Conservation (phyloP, 2,888 invertebrate species). For the Campoplex capitator region DNA sequence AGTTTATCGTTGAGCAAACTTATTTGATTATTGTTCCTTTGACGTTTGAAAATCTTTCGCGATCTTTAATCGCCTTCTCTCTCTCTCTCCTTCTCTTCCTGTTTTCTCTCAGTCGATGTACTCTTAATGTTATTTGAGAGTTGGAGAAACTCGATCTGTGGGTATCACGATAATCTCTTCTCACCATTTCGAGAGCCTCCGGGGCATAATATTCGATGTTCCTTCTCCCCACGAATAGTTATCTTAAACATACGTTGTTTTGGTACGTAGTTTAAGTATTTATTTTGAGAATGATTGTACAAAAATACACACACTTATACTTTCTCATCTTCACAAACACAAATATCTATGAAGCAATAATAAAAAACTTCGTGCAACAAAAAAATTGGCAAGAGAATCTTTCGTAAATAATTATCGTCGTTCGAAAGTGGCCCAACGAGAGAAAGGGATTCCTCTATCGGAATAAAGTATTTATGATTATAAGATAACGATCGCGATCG, state of each 20-base stretch:
- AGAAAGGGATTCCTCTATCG: conserved; percentile 47
- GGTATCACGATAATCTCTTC: conserved; percentile 21
- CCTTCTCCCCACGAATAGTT: neutral
- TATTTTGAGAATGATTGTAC: neutral
- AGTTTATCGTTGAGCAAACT: conserved; percentile 73
- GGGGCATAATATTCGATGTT: conserved; percentile 26
- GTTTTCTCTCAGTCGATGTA: conserved; percentile 1
- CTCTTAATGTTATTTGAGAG: conserved; percentile 1
- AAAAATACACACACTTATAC: neutral
- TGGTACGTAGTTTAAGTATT: neutral
- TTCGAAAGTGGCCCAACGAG: conserved; percentile 46
- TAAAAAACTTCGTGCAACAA: neutral
- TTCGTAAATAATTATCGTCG: conserved; percentile 14
- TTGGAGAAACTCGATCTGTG: conserved; percentile 57
- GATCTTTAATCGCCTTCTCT: conserved; percentile 1
- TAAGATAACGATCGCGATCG: conserved; percentile 7
- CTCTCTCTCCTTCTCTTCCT: neutral
- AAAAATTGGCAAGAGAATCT: neutral
- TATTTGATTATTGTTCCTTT: conserved; percentile 11
- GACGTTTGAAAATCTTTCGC: conserved; percentile 24
- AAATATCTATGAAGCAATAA: neutral
- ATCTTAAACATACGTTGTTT: neutral
- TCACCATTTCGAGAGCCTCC: conserved; percentile 31
- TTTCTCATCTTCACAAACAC: too few relatives aligned
- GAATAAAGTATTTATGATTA: conserved; percentile 33